Evolutionary conservation across 1,140 invertebrate genomes (phyloP).

Genomic region (Pseudoatta argentina): DNA sequence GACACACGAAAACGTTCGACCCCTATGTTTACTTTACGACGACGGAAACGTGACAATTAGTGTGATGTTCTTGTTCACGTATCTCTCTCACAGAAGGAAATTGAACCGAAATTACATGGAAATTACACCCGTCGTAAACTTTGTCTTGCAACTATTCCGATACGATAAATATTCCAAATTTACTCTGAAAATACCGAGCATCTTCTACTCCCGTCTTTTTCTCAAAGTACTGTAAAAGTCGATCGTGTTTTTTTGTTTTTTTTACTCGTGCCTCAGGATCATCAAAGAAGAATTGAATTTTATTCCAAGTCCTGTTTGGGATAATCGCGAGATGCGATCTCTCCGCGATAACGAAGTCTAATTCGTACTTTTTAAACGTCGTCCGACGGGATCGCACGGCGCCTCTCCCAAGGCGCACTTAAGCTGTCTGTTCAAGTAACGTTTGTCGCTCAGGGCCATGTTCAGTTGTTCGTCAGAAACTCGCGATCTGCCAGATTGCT

Average conservation of each 20-base stretch:
- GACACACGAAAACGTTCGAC: constrained; percentile 11
- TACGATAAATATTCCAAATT: neutral
- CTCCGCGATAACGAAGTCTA: neutral
- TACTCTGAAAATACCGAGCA: neutral
- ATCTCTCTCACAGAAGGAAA: constrained; percentile 23
- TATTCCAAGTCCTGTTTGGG: constrained; percentile 13
- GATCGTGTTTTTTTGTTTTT: neutral
- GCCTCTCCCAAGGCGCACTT: constrained; percentile 91
- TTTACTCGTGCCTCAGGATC: neutral
- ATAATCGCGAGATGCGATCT: neutral
- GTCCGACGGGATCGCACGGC: constrained; percentile 90
- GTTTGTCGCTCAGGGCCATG: constrained; percentile 89
- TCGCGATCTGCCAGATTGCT: constrained; percentile 79
- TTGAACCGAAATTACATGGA: constrained; percentile 32
- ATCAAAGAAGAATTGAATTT: constrained; percentile 8
- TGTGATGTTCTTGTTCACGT: constrained; percentile 23
- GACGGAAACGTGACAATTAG: constrained; percentile 48
- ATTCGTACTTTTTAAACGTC: constrained; percentile 89
- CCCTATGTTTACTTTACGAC: constrained; percentile 39
- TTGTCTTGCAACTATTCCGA: neutral
- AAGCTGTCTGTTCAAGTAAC: constrained; percentile 90
- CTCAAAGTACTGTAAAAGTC: neutral
- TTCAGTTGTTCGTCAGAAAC: constrained; percentile 89
- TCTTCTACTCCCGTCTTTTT: neutral
- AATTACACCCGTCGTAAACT: constrained; percentile 13